A percentile compares a stretch with the other conserved stretches of the same genome.
phyloP scores from a whole-genome alignment of 2,888 invertebrate genomes.

The Eudemis profundana region DNA sequence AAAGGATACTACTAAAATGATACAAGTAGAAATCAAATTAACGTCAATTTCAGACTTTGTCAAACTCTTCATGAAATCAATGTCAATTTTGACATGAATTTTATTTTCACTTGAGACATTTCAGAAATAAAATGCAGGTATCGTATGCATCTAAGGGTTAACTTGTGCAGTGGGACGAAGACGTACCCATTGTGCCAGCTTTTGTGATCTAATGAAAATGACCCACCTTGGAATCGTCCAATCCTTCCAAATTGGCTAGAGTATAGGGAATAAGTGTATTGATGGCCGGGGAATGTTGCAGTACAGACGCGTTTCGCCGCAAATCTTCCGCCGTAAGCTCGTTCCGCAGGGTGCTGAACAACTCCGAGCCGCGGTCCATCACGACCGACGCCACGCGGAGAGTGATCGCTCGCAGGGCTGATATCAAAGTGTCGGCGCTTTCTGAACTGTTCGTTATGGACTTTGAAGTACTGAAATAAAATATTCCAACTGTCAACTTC shows the following conservation, averaged over 20 bases:
- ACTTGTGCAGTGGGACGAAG: too few relatives aligned
- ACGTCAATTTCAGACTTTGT: too few relatives aligned
- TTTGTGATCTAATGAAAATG: too few relatives aligned
- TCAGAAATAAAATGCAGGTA: too few relatives aligned
- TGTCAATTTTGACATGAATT: too few relatives aligned
- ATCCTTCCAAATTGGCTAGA: constrained; percentile 93
- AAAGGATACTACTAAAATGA: too few relatives aligned
- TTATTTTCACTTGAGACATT: too few relatives aligned
- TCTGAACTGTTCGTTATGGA: constrained; percentile 58
- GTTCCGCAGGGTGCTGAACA: constrained; percentile 91
- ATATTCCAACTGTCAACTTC: too few relatives aligned
- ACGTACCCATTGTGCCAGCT: too few relatives aligned
- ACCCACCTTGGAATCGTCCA: constrained; percentile 91
- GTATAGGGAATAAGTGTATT: constrained; percentile 93
- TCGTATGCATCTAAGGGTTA: too few relatives aligned
- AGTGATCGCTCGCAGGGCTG: constrained; percentile 78
- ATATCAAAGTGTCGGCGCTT: constrained; percentile 61
- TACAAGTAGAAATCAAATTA: too few relatives aligned
- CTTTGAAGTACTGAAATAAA: constrained; percentile 55
- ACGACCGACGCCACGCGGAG: constrained; percentile 91
- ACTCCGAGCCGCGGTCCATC: constrained; percentile 90
- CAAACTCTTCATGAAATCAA: too few relatives aligned
- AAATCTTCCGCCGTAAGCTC: constrained; percentile 83
- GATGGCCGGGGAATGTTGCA: constrained; percentile 84
- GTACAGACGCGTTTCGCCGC: constrained; percentile 63